Percentiles rank a stretch among this genome's conserved stretches.
Conservation (phyloP, 2,797 vertebrate species). For the Tapera naevia region DNA sequence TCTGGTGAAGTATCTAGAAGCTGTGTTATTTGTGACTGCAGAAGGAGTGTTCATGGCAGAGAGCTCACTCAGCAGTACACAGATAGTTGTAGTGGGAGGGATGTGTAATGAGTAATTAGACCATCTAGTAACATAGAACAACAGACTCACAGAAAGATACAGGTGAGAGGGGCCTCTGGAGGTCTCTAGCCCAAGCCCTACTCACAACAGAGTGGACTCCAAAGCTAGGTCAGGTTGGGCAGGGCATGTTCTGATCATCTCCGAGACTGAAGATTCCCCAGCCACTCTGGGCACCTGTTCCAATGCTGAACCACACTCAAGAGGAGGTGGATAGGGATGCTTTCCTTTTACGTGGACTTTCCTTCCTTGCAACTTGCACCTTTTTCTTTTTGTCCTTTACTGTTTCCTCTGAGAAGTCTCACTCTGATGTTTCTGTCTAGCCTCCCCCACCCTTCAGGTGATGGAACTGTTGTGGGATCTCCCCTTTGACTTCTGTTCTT, state of each 20-base stretch:
- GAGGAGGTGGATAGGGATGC: not conserved
- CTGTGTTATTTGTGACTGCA: not conserved
- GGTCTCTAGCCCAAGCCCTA: not conserved
- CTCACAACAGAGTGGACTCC: not conserved
- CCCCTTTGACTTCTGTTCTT: not conserved
- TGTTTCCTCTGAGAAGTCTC: not conserved
- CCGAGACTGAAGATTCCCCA: not conserved
- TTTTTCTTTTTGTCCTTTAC: not conserved
- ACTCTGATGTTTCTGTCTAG: not conserved
- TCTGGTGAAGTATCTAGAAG: not conserved
- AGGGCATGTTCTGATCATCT: not conserved
- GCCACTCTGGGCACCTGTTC: not conserved
- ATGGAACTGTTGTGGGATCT: not conserved
- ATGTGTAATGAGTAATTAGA: not conserved
- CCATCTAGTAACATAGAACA: not conserved
- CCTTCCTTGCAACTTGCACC: not conserved
- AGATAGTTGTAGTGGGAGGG: not conserved
- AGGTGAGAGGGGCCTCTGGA: not conserved
- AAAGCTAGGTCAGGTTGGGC: not conserved
- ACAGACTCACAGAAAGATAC: not conserved
- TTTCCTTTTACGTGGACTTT: not conserved
- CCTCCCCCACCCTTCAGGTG: not conserved
- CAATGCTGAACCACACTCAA: not conserved
- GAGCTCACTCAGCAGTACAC: not conserved
- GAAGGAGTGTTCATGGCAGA: not conserved